A percentile compares a stretch with the other conserved stretches of the same genome.
phyloP scores from a whole-genome alignment of 2,888 invertebrate genomes.

The Strigamia transsilvanica region DNA sequence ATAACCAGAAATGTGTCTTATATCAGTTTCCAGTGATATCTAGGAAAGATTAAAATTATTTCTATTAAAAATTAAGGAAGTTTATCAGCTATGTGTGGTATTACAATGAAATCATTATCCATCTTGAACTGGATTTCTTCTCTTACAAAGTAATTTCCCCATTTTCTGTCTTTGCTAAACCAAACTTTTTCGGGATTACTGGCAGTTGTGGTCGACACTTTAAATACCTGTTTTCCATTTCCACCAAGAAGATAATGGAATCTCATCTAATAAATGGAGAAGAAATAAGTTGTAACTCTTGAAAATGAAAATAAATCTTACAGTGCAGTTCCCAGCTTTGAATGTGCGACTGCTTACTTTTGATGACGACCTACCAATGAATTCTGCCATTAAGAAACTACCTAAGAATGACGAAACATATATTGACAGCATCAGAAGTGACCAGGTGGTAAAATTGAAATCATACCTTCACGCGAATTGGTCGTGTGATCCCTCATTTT shows the following conservation, averaged over 20 bases:
- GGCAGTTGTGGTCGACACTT: background rate
- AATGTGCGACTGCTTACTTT: background rate
- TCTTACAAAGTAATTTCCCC: background rate
- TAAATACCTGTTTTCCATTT: background rate
- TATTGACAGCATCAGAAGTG: background rate
- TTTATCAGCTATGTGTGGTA: no score
- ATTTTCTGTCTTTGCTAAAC: background rate
- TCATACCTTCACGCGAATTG: background rate
- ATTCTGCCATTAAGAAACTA: background rate
- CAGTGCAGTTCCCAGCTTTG: background rate
- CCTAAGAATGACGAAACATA: background rate
- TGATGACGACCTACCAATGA: background rate
- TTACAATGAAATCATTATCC: background rate
- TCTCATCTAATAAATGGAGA: background rate
- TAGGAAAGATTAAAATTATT: background rate
- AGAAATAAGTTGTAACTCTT: background rate
- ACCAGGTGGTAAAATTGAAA: background rate
- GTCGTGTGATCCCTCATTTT: background rate
- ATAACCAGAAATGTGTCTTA: background rate
- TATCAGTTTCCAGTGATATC: background rate
- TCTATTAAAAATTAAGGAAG: background rate
- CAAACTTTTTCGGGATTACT: background rate
- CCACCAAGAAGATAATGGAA: conserved; percentile 1
- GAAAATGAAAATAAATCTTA: background rate
- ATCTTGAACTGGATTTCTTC: background rate